Conservation (phyloP, 2,888 invertebrate genomes). For the Stenotaenia linearis region DNA sequence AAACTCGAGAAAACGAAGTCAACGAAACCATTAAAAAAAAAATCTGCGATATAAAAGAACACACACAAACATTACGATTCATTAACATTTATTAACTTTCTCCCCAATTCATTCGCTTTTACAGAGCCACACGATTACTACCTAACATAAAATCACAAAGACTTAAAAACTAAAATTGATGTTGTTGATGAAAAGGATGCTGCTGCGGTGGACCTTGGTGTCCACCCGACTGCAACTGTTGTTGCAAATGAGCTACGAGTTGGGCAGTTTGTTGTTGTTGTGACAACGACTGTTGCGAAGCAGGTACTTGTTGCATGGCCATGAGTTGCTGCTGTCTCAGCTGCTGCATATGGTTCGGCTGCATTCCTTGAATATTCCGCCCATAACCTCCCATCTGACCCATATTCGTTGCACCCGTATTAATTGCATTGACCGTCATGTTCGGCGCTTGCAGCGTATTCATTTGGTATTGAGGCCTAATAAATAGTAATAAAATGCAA, state of each 20-base stretch:
- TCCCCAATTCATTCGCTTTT: not conserved
- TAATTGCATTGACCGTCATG: conserved; percentile 37
- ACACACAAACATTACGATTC: not conserved
- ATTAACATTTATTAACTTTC: not conserved
- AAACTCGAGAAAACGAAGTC: too few relatives aligned
- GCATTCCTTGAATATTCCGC: conserved; percentile 50
- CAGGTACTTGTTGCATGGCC: conserved; percentile 39
- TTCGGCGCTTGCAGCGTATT: conserved; percentile 39
- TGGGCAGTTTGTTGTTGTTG: conserved; percentile 50
- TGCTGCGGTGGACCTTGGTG: conserved; percentile 36
- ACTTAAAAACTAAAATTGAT: not conserved
- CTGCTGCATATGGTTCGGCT: conserved; percentile 53
- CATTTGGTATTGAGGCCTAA: conserved; percentile 35
- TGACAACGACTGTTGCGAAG: conserved; percentile 48
- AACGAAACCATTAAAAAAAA: too few relatives aligned
- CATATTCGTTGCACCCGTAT: conserved; percentile 38
- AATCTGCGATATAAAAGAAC: too few relatives aligned
- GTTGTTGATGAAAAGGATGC: conserved; percentile 52
- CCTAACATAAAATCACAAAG: not conserved
- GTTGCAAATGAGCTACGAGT: conserved; percentile 38
- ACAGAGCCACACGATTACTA: not conserved
- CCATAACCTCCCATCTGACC: conserved; percentile 35
- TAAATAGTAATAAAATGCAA: too few relatives aligned
- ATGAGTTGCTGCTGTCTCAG: conserved; percentile 49
- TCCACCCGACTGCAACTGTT: conserved; percentile 35